A percentile compares a stretch with the other conserved stretches of the same genome.
phyloP scores from a whole-genome alignment of 2,113 vertebrate species.

The Ginglymostoma cirratum region DNA sequence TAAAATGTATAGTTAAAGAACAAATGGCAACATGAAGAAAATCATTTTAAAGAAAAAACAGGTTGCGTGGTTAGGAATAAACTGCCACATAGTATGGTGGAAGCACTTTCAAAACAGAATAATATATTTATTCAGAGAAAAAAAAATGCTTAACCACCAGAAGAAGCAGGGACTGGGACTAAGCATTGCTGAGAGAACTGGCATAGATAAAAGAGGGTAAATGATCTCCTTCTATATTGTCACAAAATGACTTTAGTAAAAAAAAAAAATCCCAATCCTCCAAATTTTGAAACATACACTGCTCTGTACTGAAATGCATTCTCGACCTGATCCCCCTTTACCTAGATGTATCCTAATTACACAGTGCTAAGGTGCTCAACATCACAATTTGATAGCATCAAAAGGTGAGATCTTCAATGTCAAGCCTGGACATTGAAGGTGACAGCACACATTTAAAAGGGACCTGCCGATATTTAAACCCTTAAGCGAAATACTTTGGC shows the following conservation, averaged over 20 bases:
- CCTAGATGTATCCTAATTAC: neutral
- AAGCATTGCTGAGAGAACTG: neutral
- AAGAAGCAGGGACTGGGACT: neutral
- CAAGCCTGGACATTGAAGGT: neutral
- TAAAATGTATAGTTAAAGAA: neutral
- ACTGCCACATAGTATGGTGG: neutral
- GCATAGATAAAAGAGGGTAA: neutral
- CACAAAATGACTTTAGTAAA: too few species aligned
- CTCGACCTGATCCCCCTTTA: neutral
- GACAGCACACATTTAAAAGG: neutral
- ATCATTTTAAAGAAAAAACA: neutral
- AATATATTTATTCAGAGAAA: neutral
- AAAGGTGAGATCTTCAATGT: neutral
- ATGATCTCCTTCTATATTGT: neutral
- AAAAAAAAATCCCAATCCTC: neutral
- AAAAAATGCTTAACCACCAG: neutral
- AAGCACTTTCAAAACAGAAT: neutral
- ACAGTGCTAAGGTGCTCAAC: neutral
- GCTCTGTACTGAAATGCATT: neutral
- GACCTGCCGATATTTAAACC: neutral
- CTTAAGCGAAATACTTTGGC: neutral
- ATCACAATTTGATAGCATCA: neutral
- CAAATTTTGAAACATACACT: neutral
- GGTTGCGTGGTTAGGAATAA: neutral
- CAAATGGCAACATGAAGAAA: neutral